Evolutionary conservation across 2,797 vertebrate species (phyloP).

Genomic region (Cossypha dichroa): DNA sequence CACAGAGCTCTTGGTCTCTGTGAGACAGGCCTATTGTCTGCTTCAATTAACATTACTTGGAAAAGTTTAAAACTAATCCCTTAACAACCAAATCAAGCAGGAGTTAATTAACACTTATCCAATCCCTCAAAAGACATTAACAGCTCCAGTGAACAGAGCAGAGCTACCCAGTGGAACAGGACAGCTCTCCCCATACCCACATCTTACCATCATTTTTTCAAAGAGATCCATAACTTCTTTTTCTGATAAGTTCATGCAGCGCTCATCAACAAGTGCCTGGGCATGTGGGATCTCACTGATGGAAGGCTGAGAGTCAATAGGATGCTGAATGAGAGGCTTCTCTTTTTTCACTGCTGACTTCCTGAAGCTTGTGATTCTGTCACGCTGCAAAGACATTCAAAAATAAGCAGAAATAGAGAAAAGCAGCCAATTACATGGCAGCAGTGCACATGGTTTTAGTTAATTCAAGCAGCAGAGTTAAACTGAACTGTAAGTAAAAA

Average conservation of each 20-base stretch:
- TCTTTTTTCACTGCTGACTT: slow-evolving; percentile 91
- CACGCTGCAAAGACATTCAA: slow-evolving; percentile 83
- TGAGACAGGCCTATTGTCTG: not conserved
- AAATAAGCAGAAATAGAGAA: not conserved
- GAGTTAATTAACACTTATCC: not conserved
- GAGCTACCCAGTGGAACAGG: not conserved
- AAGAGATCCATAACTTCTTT: slow-evolving; percentile 98
- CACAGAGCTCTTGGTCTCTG: not conserved
- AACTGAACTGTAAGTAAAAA: slow-evolving; percentile 43
- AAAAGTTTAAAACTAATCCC: not conserved
- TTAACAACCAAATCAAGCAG: not conserved
- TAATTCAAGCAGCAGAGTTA: slow-evolving; percentile 65
- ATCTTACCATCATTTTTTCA: slow-evolving; percentile 99
- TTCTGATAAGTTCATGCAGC: slow-evolving; percentile 93
- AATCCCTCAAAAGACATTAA: not conserved
- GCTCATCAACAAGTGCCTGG: slow-evolving; percentile 91
- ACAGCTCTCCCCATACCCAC: not conserved
- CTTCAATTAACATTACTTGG: not conserved
- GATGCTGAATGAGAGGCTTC: slow-evolving; percentile 94
- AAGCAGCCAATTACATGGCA: not conserved
- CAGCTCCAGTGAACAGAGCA: not conserved
- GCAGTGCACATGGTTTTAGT: slow-evolving; percentile 10
- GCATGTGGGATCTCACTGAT: slow-evolving; percentile 87
- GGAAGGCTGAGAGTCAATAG: slow-evolving; percentile 85
- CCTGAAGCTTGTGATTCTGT: slow-evolving; percentile 95